A percentile compares a stretch with the other conserved stretches of the same genome.
phyloP scores from a whole-genome alignment of 30 jellyfish, hydroid and myxozoan genomes.

The Cassiopea andromeda region DNA sequence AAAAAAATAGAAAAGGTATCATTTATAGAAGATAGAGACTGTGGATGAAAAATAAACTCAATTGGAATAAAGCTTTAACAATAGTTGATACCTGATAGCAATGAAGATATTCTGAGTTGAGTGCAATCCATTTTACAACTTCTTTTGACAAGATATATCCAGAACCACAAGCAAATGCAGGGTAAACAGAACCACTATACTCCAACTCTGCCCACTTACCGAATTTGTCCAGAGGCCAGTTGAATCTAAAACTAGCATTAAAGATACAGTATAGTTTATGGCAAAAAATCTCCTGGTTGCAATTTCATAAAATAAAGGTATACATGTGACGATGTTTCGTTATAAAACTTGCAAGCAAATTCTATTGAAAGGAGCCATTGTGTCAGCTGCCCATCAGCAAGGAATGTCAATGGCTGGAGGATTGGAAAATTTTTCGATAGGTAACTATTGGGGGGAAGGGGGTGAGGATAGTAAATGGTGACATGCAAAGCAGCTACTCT shows the following conservation, averaged over 20 bases:
- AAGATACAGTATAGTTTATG: background rate
- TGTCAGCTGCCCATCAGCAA: too few relatives aligned
- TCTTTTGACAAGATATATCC: slow-evolving; percentile 79
- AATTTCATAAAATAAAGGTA: background rate
- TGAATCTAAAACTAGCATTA: slow-evolving; percentile 68
- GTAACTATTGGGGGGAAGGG: too few relatives aligned
- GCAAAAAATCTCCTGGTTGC: background rate
- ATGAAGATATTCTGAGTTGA: slow-evolving; percentile 53
- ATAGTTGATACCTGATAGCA: slow-evolving; percentile 66
- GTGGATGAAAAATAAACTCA: background rate
- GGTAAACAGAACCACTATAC: slow-evolving; percentile 71
- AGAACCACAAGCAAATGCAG: slow-evolving; percentile 99
- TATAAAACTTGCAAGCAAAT: too few relatives aligned
- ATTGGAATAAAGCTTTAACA: background rate
- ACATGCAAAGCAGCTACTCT: too few relatives aligned
- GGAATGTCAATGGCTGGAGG: too few relatives aligned
- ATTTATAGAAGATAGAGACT: background rate
- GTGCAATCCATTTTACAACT: slow-evolving; percentile 80
- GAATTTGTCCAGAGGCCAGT: slow-evolving; percentile 86
- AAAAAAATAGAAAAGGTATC: background rate
- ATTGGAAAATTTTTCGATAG: too few relatives aligned
- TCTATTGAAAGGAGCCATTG: too few relatives aligned
- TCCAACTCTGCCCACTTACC: slow-evolving; percentile 96
- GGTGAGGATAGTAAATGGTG: too few relatives aligned
- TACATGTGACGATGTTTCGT: too few relatives aligned